These are phyloP conservation scores for Protodeltote pygarga DNA, from an alignment of 2,888 invertebrate species.

Conservation along the genomic window DNA sequence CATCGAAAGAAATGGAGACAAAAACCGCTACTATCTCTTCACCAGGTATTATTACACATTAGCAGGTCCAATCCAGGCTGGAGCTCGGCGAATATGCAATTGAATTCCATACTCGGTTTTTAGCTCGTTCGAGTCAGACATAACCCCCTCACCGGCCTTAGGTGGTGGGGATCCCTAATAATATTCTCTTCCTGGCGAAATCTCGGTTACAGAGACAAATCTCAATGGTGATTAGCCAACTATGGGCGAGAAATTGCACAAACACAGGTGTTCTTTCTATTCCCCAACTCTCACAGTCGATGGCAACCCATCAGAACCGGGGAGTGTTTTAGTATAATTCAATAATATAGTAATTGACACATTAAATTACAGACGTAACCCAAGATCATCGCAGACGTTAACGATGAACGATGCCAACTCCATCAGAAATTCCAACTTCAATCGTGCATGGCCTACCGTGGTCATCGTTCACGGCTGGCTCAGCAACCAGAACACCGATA, in stretches of 20 bases:
- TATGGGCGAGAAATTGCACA: too few species aligned
- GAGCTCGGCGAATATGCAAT: neutral
- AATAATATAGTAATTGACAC: neutral
- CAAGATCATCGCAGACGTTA: conserved; percentile 49
- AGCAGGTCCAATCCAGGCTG: neutral
- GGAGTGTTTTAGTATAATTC: neutral
- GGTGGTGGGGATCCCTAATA: too few species aligned
- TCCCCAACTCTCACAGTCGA: too few species aligned
- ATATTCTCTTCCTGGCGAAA: too few species aligned
- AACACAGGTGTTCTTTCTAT: too few species aligned
- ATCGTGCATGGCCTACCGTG: conserved; percentile 54
- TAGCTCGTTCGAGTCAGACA: too few species aligned
- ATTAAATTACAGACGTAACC: conserved; percentile 55
- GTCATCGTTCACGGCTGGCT: conserved; percentile 71
- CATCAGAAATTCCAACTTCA: conserved; percentile 63
- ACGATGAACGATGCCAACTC: conserved; percentile 56
- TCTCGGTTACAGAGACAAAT: too few species aligned
- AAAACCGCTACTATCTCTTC: conserved; percentile 57
- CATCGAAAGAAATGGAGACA: conserved; percentile 58
- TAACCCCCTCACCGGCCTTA: too few species aligned
- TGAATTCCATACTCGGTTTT: too few species aligned
- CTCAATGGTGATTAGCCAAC: too few species aligned
- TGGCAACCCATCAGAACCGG: too few species aligned
- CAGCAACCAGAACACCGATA: conserved; percentile 53
- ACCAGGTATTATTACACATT: conserved; percentile 52